Conservation (phyloP, 2,113 vertebrate genomes). For the Microcebus jonahi region DNA sequence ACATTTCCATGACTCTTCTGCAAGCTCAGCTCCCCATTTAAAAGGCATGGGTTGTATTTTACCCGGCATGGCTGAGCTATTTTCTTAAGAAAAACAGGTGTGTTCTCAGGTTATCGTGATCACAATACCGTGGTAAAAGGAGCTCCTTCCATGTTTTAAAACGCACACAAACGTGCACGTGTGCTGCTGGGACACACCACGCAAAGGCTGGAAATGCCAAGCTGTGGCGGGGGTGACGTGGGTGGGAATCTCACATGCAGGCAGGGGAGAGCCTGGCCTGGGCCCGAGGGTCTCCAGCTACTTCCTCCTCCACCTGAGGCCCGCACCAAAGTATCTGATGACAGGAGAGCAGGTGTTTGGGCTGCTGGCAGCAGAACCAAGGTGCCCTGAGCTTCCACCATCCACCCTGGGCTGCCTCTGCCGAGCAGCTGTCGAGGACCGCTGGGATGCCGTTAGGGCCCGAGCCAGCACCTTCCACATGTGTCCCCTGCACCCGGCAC, state of each 20-base stretch:
- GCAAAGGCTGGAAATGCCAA: neutral
- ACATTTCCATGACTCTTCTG: conserved; percentile 39
- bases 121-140: neutral
- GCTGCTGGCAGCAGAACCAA: neutral
- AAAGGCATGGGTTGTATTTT: neutral
- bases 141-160: accelerated
- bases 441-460: accelerated
- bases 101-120: neutral
- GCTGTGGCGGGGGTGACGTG: accelerated
- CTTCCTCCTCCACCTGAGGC: accelerated
- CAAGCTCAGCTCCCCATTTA: neutral
- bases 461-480: accelerated
- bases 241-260: accelerated
- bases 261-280: neutral
- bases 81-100: neutral
- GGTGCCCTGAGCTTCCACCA: neutral
- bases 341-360: neutral
- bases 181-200: accelerated
- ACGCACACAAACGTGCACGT: neutral
- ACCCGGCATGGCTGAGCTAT: neutral
- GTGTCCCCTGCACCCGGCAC: accelerated
- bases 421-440: neutral
- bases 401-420: too few relatives aligned
- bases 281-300: too few relatives aligned
- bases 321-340: neutral